Percentiles rank a stretch among this genome's conserved stretches.
Evolutionary conservation across 2,113 vertebrate species (phyloP).

Genomic region (Oreochromis niloticus): DNA sequence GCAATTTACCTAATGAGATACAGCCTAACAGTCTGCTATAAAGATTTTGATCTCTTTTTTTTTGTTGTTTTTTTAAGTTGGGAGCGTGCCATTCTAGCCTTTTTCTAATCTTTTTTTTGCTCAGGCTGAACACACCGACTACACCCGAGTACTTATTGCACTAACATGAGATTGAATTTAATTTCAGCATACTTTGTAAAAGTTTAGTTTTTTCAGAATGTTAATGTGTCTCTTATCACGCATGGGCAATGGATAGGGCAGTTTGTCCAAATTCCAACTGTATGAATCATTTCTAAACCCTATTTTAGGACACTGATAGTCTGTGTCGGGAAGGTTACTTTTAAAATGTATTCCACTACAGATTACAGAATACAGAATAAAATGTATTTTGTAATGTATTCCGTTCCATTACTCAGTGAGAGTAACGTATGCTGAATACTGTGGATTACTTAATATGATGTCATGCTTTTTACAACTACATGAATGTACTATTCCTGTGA

Average conservation of each 20-base stretch:
- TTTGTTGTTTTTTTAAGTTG: accelerated
- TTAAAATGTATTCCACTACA: background rate
- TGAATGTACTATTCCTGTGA: background rate
- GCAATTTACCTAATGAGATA: background rate
- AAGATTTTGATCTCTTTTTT: background rate
- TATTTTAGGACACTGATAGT: background rate
- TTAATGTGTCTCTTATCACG: background rate
- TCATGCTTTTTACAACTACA: background rate
- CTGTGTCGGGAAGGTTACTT: background rate
- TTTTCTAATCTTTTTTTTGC: background rate
- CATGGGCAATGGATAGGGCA: background rate
- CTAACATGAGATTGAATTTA: background rate
- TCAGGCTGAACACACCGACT: background rate
- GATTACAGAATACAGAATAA: background rate
- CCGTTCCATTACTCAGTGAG: accelerated
- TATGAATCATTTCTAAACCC: background rate
- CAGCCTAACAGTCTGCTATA: background rate
- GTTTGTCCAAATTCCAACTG: background rate
- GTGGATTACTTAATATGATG: background rate
- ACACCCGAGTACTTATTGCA: background rate
- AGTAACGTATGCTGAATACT: accelerated
- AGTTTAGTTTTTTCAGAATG: background rate
- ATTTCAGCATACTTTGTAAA: background rate
- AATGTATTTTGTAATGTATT: background rate
- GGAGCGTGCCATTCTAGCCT: background rate